These are phyloP conservation scores for Paraescarpia echinospica DNA, from an alignment of 1,140 invertebrate species.

Conservation along the genomic window DNA sequence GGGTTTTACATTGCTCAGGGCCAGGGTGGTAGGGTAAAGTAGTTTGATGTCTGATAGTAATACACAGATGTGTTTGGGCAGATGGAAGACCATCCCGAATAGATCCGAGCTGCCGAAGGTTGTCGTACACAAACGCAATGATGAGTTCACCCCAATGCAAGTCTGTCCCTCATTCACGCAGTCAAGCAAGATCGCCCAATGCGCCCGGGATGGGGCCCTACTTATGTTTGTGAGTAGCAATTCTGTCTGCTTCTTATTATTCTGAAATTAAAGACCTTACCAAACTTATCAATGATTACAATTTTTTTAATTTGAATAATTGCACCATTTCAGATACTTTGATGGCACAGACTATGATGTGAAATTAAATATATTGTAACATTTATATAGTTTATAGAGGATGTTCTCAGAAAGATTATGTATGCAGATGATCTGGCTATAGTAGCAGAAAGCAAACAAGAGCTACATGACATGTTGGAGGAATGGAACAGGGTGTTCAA, in stretches of 20 bases:
- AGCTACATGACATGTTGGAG: too few relatives aligned
- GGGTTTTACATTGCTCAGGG: not conserved
- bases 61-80: not conserved
- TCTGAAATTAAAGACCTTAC: too few relatives aligned
- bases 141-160: not conserved
- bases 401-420: too few relatives aligned
- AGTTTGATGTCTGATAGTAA: not conserved
- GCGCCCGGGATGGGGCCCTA: not conserved
- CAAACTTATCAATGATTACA: not conserved
- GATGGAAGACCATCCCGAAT: not conserved
- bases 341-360: too few relatives aligned
- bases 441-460: too few relatives aligned
- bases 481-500: too few relatives aligned
- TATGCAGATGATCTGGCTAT: too few relatives aligned
- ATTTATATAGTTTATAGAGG: too few relatives aligned
- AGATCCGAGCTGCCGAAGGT: not conserved
- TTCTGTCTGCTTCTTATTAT: not conserved
- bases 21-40: not conserved
- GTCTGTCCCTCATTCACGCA: not conserved
- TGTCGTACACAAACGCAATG: not conserved
- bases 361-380: too few relatives aligned
- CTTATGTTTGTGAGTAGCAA: not conserved
- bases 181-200: not conserved
- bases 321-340: too few relatives aligned
- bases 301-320: not conserved